Base-by-base conservation (phyloP, 2,113 vertebrate genomes). In the Saccopteryx bilineata region DNA sequence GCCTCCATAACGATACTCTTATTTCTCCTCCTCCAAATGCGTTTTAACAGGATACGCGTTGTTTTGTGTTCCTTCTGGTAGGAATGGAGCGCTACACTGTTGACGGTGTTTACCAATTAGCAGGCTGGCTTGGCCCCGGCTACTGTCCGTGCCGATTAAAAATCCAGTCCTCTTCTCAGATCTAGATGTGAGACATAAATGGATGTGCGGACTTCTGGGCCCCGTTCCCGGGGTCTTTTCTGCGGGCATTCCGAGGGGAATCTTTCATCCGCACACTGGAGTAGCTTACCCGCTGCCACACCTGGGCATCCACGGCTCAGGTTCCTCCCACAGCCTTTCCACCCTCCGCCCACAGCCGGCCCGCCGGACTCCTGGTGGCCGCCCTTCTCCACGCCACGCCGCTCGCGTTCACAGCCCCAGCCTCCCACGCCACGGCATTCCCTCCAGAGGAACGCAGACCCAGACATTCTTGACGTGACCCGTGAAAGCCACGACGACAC, bases 81-180 rank as follows among this genome's bases (percentile, higher is more conserved):
- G 39, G 26, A 88, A 26, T 72, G 50, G 61, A 78, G 56, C 14
- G n/a, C 56, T 61, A n/a, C 12, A 14, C 10, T n/a, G 31, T 61
- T 66, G 66, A 76, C 17, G 39, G 18, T 33, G n/a, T 74, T 79
- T 56, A 28, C 69, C 33, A 60, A 75, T 80, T 28, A 52, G 9
- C 1, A 79, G 72, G 24, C 48, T 74, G 68, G 63, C 58, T 90
- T 71, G 28, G 63, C 17, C 52, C 26, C 28, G 52, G 56, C 33
- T 46, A 52, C 52, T 93, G 24, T 93, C 75, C 69, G 31, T 58
- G 39, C 75, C 89, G 60, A 58, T 72, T 48, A 60, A 81, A 83
- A 91, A 78, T 86, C 52, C 31, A 78, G 91, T 95, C 60, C 17
- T 17, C 50, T 19, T 46, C 76, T 94, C 69, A 48, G 54, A 31